Percentiles rank a stretch among this genome's conserved stretches.
Evolutionary conservation across 2,113 vertebrate species (phyloP).

Genomic region (Chlamydotis undulata): DNA sequence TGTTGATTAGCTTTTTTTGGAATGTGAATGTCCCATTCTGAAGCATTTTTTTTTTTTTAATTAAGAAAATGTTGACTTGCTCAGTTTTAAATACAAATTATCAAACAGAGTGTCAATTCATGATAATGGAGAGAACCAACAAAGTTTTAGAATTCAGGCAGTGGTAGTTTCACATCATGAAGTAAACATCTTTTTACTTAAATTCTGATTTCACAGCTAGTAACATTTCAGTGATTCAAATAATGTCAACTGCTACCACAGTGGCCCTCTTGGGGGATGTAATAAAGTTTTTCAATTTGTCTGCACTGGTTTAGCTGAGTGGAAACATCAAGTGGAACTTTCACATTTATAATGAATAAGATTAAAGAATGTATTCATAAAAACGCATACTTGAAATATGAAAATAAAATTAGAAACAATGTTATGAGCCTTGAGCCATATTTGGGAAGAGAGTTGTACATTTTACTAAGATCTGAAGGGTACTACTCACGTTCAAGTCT

Average conservation of each 20-base stretch:
- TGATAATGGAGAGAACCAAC: background rate
- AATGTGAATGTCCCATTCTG: background rate
- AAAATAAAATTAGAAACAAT: constrained; percentile 39
- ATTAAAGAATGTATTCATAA: constrained; percentile 41
- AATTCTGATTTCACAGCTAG: background rate
- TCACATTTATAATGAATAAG: constrained; percentile 45
- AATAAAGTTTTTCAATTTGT: constrained; percentile 59
- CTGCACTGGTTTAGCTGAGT: constrained; percentile 32
- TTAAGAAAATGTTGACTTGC: background rate
- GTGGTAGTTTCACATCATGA: background rate
- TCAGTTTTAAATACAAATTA: background rate
- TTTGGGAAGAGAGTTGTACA: background rate
- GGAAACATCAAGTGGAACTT: constrained; percentile 45
- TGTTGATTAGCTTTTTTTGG: background rate
- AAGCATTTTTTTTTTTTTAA: background rate
- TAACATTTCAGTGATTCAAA: constrained; percentile 43
- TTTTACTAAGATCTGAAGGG: background rate
- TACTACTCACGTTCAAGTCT: background rate
- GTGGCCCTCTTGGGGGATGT: constrained; percentile 41
- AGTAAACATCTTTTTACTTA: background rate
- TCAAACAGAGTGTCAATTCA: background rate
- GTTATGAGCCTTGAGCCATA: background rate
- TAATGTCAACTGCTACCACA: background rate
- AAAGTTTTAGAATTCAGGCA: background rate
- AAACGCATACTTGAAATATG: constrained; percentile 11